Evolutionary conservation across 2,797 vertebrate species (phyloP), one percentile per base, ranked within the genome.

Genomic region (Catamblyrhynchus diadema): DNA sequence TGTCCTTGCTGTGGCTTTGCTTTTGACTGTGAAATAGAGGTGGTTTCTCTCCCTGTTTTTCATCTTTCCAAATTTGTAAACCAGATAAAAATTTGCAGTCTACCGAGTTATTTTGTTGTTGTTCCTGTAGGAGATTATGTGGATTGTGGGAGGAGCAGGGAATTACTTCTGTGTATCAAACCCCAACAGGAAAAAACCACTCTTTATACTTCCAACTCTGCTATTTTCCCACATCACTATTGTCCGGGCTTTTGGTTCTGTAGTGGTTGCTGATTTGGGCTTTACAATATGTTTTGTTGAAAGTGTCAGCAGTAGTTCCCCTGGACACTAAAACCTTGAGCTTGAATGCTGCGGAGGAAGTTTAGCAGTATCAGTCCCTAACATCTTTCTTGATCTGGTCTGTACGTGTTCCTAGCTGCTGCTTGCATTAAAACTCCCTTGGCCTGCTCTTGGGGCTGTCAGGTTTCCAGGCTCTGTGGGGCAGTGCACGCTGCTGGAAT

Each of bases 121-220:
- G 30, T 65, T 91, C 20, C 62, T 86, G 20, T 44, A 72, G 69
- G 84, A 89, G 87, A 81, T 83, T 92, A 69, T 87, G 59, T 69
- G 84, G 42, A 54, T 56, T 94, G 84, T 78, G 74, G 66, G 84
- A 93, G 62, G 75, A 91, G 47, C 66, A 48, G 47, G 81, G 87
- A 86, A 81, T 90, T 93, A 89, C 72, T 88, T 83, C 44, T 83
- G 44, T 65, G 42, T 65, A 37, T 85, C 42, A 44, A 61, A 77
- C 37, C 30, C 35, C 0, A 1, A 48, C 32, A 70, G 64, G 45
- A 71, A 54, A 79, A 93, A 90, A 79, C 0, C 67, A 41, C 9
- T 39, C 70, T 74, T 44, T 30, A 33, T 35, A 5, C 39, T 77
- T 93, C 51, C 53, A 70, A 6, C 20, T 60, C 48, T 7, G 37